A percentile compares a stretch with the other conserved stretches of the same genome.
Evolutionary conservation across 2,797 vertebrate genomes (phyloP).

Genomic region (Tenualosa thibaudeaui): DNA sequence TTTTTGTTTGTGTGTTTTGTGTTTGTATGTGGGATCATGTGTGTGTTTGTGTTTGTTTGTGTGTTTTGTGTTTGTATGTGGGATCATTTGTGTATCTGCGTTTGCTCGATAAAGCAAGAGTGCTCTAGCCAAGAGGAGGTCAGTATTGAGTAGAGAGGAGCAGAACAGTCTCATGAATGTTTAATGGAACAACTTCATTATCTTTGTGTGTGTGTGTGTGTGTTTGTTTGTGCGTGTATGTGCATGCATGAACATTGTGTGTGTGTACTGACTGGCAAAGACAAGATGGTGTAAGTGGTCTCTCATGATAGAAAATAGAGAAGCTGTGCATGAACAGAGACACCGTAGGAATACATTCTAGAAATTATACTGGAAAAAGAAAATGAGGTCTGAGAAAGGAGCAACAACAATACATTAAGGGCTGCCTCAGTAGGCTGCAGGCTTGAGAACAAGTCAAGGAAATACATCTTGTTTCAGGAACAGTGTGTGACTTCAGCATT

Average conservation of each 20-base stretch:
- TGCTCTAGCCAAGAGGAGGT: neutral
- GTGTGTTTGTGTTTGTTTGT: no score
- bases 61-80: neutral
- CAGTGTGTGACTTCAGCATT: neutral
- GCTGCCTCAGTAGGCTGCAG: neutral
- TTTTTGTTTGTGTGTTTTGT: no score
- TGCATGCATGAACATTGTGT: neutral
- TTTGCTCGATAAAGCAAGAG: neutral
- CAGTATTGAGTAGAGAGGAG: neutral
- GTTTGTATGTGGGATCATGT: no score
- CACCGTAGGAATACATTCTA: neutral
- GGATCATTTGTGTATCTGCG: neutral
- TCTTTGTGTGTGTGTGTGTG: conserved; percentile 23
- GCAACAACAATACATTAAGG: neutral
- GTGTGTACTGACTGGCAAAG: neutral
- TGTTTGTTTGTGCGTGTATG: neutral
- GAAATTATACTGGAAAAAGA: neutral
- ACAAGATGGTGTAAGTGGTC: neutral
- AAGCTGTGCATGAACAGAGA: neutral
- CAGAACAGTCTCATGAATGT: conserved; percentile 3
- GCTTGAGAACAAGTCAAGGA: neutral
- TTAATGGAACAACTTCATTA: conserved; percentile 24
- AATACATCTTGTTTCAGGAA: neutral
- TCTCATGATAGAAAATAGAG: neutral
- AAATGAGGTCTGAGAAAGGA: neutral